These are phyloP conservation scores for Formica selysi DNA, from an alignment of 1,140 invertebrate genomes.

Conservation along the genomic window DNA sequence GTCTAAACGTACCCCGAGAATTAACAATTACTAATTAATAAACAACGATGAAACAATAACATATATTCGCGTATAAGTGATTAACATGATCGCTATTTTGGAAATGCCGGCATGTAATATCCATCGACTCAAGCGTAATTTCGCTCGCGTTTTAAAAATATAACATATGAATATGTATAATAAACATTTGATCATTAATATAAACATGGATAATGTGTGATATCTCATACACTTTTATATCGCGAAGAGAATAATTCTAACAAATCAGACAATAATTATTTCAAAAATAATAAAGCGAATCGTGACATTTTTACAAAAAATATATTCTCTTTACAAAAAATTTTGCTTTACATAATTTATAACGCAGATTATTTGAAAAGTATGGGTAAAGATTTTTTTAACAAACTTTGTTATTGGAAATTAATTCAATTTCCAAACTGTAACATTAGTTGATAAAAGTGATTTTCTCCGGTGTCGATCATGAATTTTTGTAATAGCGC, in stretches of 20 bases:
- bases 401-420: background rate
- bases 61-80: constrained; percentile 29
- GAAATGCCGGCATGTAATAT: constrained; percentile 39
- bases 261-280: background rate
- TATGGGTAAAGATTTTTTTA: background rate
- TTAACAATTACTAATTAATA: constrained; percentile 54
- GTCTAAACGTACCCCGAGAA: constrained; percentile 31
- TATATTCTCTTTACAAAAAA: constrained; percentile 15
- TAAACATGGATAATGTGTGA: constrained; percentile 53
- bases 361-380: background rate
- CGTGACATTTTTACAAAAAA: constrained; percentile 64
- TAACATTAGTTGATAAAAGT: constrained; percentile 82
- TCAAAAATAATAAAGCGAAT: constrained; percentile 62
- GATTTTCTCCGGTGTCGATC: constrained; percentile 75
- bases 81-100: background rate
- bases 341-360: constrained; percentile 50
- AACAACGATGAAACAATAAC: constrained; percentile 59
- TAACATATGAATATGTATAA: constrained; percentile 49
- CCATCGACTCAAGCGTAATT: background rate
- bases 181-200: constrained; percentile 26
- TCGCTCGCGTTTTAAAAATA: constrained; percentile 22
- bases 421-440: constrained; percentile 79
- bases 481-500: constrained; percentile 89
- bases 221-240: constrained; percentile 60
- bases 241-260: background rate